A percentile compares a stretch with the other conserved stretches of the same genome.
Evolutionary conservation across 2,113 vertebrate genomes (phyloP).

Genomic region (Aphyosemion australe): DNA sequence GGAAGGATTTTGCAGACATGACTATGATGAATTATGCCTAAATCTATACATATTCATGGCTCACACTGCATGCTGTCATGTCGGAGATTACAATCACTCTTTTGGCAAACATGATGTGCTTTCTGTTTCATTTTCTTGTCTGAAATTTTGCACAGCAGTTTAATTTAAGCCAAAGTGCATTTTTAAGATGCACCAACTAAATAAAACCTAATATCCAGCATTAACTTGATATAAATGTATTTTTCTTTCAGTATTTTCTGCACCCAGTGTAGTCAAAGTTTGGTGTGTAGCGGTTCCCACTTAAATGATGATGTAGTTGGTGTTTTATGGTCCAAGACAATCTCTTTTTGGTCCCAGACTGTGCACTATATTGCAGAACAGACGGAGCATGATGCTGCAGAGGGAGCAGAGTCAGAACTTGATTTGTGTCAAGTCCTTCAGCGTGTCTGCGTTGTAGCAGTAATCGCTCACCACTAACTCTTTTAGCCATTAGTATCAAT

Average conservation of each 20-base stretch:
- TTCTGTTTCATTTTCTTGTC: conserved; percentile 1
- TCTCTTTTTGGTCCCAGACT: conserved; percentile 12
- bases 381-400: conserved; percentile 39
- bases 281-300: not conserved
- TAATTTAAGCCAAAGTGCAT: no score
- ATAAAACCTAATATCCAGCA: not conserved
- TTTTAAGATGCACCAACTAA: no score
- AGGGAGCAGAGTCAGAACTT: conserved; percentile 46
- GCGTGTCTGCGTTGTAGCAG: conserved; percentile 54
- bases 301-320: conserved; percentile 13
- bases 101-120: not conserved
- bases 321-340: conserved; percentile 18
- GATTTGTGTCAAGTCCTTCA: conserved; percentile 61
- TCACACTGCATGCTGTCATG: conserved; percentile 19
- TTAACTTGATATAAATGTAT: not conserved
- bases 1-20: conserved; percentile 27
- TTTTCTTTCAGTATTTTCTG: not conserved
- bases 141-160: not conserved
- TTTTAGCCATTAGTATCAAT: conserved; percentile 75
- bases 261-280: conserved; percentile 3
- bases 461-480: conserved; percentile 69
- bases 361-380: conserved; percentile 32
- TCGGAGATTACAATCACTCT: conserved; percentile 12
- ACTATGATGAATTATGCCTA: conserved; percentile 47
- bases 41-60: conserved; percentile 20